phyloP scores from a whole-genome alignment of 2,113 vertebrate species.

The Lagopus leucura region DNA sequence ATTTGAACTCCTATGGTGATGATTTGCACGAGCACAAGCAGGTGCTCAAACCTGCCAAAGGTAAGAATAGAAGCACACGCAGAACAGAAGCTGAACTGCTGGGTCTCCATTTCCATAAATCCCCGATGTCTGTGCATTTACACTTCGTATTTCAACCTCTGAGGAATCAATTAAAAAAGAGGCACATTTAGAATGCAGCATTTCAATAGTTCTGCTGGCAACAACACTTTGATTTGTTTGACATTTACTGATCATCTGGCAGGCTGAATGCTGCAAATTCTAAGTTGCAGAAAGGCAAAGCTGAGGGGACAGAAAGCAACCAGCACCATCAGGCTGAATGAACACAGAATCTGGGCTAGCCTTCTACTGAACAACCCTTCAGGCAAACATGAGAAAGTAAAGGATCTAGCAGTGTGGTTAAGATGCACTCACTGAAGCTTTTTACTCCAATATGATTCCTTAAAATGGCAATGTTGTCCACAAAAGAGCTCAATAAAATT shows the following conservation, averaged over 20 bases:
- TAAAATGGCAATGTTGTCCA: not conserved
- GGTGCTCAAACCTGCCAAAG: not conserved
- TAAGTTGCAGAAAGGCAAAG: constrained; percentile 24
- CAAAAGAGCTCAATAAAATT: not conserved
- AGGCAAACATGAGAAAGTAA: not conserved
- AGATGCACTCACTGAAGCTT: not conserved
- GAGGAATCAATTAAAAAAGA: constrained; percentile 7
- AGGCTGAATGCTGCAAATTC: constrained; percentile 2
- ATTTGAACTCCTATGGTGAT: not conserved
- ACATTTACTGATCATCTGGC: constrained; percentile 56
- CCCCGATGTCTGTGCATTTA: not conserved
- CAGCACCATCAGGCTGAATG: not conserved
- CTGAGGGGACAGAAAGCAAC: not conserved
- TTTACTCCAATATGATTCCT: not conserved
- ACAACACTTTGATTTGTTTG: constrained; percentile 43
- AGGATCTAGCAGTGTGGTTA: not conserved
- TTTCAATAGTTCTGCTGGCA: constrained; percentile 48
- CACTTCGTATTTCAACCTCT: not conserved
- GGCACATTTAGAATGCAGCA: not conserved
- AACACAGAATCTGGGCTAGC: not conserved
- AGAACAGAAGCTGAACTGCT: not conserved
- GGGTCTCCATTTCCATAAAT: not conserved
- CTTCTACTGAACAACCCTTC: not conserved
- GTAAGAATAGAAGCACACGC: accelerated
- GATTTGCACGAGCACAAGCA: not conserved